Evolutionary conservation across 2,888 invertebrate genomes (phyloP).

Genomic region (Dioctria linearis): DNA sequence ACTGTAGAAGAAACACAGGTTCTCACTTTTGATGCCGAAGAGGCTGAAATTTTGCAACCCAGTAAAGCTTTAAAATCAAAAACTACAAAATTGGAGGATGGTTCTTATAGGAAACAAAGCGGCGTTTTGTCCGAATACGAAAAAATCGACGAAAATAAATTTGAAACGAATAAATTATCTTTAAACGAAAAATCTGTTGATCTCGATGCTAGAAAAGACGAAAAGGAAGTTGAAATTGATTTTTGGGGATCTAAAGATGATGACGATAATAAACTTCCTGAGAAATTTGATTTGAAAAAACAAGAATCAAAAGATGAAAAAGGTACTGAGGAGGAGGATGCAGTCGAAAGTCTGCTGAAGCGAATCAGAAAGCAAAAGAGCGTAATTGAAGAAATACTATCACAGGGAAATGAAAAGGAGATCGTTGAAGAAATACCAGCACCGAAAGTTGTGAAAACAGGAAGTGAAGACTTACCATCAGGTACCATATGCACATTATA

Average conservation of each 20-base stretch:
- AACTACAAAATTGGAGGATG: neutral
- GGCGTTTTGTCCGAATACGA: conserved; percentile 44
- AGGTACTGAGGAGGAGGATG: conserved; percentile 75
- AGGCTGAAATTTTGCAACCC: conserved; percentile 15
- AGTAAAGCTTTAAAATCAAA: conserved; percentile 21
- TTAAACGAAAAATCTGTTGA: conserved; percentile 50
- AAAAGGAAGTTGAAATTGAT: conserved; percentile 52
- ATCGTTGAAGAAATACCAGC: conserved; percentile 46
- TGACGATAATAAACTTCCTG: conserved; percentile 38
- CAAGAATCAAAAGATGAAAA: conserved; percentile 64
- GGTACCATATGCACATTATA: conserved; percentile 37
- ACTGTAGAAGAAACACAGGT: conserved; percentile 63
- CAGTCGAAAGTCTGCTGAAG: conserved; percentile 77
- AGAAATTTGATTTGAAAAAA: conserved; percentile 45
- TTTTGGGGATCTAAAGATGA: conserved; percentile 50
- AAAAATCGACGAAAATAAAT: conserved; percentile 36
- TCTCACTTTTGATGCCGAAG: conserved; percentile 51
- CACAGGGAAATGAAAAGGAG: conserved; percentile 50
- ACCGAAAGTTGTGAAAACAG: conserved; percentile 47
- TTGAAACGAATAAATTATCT: conserved; percentile 39
- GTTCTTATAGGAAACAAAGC: conserved; percentile 32
- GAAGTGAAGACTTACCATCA: conserved; percentile 21
- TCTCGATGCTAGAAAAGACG: conserved; percentile 34
- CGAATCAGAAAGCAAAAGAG: conserved; percentile 80
- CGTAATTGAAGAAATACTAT: conserved; percentile 79